Base-by-base conservation (phyloP, 2,797 vertebrate genomes). In the Megalops cyprinoides region DNA sequence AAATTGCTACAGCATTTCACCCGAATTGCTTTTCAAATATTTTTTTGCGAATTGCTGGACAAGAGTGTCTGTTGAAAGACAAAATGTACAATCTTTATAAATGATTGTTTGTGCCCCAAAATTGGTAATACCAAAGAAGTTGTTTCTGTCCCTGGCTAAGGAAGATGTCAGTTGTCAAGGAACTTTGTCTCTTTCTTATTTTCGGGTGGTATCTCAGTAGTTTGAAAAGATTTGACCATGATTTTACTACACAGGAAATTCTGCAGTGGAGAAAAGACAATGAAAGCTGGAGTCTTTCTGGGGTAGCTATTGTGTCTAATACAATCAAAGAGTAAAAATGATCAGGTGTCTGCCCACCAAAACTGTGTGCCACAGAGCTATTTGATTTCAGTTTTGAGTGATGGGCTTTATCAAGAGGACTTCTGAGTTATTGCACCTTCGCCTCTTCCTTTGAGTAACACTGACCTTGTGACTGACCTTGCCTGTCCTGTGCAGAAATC, bases 341-440 rank as follows among this genome's bases (percentile, higher is more conserved):
- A 53, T 48, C 46, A 6, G 9, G 23, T 28, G 14, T 49, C n/a
- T 75, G n/a, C 34, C 31, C 28, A 7, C 46, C 28, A 51, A 25
- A 48, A 48, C 74, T 75, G 74, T 31, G 42, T n/a, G 69, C 37
- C 23, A 18, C 69, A 44, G 69, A 73, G 20, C n/a, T 49, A 49
- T 51, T 34, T 75, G 74, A 75, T 75, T 51, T 75, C 28, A 28
- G 51, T 28, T 48, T 28, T 51, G 48, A 51, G 48, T 28, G 46
- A 75, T 75, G 46, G 44, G n/a, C 10, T 20, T 46, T 74, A 71
- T 74, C 46, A 75, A 28, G 25, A 49, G 46, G 34, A 25, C 44
- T 25, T 4, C 71, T 75, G 46, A 75, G 48, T 75, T 75, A 75
- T 75, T 75, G 31, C 44, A 49, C 44, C 18, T 53, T 49, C 75